Conservation (phyloP, 2,113 vertebrate species). For the Chelonoidis abingdonii region DNA sequence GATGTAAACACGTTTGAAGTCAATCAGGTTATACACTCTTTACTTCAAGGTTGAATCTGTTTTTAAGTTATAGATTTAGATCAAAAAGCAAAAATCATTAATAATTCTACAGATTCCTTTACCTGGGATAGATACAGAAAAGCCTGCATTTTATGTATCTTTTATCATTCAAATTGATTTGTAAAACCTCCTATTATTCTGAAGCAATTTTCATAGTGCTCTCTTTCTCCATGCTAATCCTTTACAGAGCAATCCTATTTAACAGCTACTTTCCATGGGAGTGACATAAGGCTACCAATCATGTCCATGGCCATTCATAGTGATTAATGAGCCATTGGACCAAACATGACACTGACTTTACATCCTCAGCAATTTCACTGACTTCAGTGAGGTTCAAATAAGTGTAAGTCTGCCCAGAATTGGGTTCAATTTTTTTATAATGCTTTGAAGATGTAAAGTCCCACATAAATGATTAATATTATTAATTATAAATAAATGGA, state of each 20-base stretch:
- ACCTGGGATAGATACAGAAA: not conserved
- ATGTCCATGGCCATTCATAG: not conserved
- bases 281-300: not conserved
- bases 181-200: not conserved
- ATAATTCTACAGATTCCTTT: not conserved
- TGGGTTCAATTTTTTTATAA: rapidly evolving
- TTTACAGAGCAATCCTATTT: not conserved
- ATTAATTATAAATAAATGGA: not conserved
- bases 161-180: not conserved
- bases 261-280: not conserved
- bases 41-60: constrained; percentile 14
- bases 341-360: not conserved
- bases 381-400: not conserved
- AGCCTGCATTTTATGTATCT: not conserved
- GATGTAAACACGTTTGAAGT: constrained; percentile 13
- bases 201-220: not conserved
- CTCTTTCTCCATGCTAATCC: not conserved
- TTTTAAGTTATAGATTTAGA: constrained; percentile 45
- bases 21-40: not conserved
- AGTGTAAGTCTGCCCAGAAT: not conserved
- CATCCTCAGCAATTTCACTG: not conserved
- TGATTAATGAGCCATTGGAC: not conserved
- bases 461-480: not conserved
- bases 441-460: not conserved
- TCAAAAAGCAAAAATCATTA: constrained; percentile 31